These are phyloP conservation scores for Drosophila persimilis DNA, from an alignment of 1,140 invertebrate genomes.

Conservation along the genomic window DNA sequence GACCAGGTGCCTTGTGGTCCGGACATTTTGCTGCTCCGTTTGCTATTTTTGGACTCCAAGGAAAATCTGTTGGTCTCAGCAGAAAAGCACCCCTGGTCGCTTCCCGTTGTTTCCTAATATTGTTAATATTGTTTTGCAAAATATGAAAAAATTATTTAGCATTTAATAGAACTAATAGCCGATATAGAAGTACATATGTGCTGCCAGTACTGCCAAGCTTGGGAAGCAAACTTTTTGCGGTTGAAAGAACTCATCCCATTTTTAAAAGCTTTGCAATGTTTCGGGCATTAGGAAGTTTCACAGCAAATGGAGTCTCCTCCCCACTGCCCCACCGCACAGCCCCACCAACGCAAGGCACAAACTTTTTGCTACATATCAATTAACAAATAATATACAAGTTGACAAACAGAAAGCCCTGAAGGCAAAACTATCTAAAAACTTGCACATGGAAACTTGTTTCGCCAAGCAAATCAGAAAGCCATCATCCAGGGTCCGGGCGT, in stretches of 20 bases:
- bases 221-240: constrained; percentile 1
- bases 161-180: no score
- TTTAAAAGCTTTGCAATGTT: constrained; percentile 48
- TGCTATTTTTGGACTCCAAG: constrained; percentile 19
- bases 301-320: constrained; percentile 27
- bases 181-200: no score
- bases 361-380: constrained; percentile 77
- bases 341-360: constrained; percentile 17
- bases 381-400: constrained; percentile 79
- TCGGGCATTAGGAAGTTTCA: constrained; percentile 55
- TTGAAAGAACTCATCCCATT: constrained; percentile 8
- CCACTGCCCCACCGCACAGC: not conserved
- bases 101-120: constrained; percentile 39
- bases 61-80: constrained; percentile 46
- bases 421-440: constrained; percentile 49
- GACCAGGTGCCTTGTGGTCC: constrained; percentile 28
- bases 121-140: constrained; percentile 3
- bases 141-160: constrained; percentile 28
- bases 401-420: constrained; percentile 65
- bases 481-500: constrained; percentile 62
- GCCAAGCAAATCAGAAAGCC: constrained; percentile 77
- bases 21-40: constrained; percentile 34
- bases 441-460: constrained; percentile 61
- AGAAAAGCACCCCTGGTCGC: constrained; percentile 42
- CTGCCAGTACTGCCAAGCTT: no score